These are phyloP conservation scores for Orthonevra nobilis DNA, from an alignment of 2,888 invertebrate species.

Conservation along the genomic window DNA sequence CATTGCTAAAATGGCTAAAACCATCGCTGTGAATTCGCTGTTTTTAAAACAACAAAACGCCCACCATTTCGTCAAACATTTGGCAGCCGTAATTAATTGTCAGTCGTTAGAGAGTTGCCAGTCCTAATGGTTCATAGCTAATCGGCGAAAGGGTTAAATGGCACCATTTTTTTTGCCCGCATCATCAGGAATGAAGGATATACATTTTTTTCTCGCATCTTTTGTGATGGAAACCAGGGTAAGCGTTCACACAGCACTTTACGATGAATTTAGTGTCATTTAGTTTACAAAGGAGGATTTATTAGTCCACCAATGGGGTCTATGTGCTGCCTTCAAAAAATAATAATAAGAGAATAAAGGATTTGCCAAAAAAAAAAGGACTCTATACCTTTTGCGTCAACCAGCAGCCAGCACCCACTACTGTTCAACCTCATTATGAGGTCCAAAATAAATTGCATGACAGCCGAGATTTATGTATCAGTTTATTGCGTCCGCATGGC, in stretches of 20 bases:
- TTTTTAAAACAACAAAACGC: no score
- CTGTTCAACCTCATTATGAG: slow-evolving; percentile 57
- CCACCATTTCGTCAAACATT: not conserved
- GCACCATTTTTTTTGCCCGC: no score
- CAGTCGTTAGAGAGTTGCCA: no score
- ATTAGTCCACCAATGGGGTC: no score
- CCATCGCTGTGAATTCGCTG: no score
- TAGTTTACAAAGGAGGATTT: slow-evolving; percentile 54
- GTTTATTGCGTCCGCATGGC: slow-evolving; percentile 49
- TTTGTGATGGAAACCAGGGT: slow-evolving; percentile 1
- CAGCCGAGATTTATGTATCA: slow-evolving; percentile 56
- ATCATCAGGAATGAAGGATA: slow-evolving; percentile 4
- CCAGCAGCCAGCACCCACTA: not conserved
- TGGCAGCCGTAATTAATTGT: slow-evolving; percentile 52
- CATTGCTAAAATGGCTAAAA: no score
- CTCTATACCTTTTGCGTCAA: slow-evolving; percentile 22
- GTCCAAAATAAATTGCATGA: slow-evolving; percentile 64
- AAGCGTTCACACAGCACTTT: slow-evolving; percentile 11
- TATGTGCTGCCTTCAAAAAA: no score
- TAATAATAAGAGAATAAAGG: not conserved
- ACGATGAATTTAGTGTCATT: slow-evolving; percentile 56
- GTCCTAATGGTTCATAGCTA: not conserved
- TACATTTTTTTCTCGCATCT: slow-evolving; percentile 16
- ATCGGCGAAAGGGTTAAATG: no score
- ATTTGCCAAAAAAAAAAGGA: not conserved